phyloP scores from a whole-genome alignment of 2,113 vertebrate species.

The Chroicocephalus ridibundus region DNA sequence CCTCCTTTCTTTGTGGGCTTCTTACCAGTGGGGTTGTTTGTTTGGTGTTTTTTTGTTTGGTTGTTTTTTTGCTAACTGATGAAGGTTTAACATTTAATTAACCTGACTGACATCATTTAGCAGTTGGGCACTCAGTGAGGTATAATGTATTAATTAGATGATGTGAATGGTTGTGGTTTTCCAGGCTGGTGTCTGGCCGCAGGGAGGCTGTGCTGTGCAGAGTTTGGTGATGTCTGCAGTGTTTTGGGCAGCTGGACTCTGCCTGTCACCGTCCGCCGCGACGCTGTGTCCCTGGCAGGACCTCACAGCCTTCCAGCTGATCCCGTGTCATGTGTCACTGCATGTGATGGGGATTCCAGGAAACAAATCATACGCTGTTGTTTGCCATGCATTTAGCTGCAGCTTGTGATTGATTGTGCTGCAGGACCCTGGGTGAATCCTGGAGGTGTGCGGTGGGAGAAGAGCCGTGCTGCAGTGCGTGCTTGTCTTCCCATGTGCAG shows the following conservation, averaged over 20 bases:
- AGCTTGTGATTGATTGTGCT: neutral
- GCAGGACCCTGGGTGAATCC: neutral
- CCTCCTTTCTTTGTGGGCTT: neutral
- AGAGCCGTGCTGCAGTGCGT: neutral
- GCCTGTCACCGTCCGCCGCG: neutral
- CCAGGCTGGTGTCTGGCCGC: neutral
- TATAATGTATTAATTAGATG: neutral
- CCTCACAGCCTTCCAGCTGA: neutral
- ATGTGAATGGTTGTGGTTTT: neutral
- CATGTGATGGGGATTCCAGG: neutral
- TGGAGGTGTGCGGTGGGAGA: neutral
- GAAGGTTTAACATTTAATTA: neutral
- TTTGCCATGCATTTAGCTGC: neutral
- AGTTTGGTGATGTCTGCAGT: fast-evolving
- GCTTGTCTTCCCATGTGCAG: neutral
- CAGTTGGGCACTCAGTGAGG: neutral
- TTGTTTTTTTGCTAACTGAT: neutral
- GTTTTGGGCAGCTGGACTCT: neutral
- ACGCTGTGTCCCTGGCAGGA: fast-evolving
- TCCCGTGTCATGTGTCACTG: fast-evolving
- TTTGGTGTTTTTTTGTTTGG: neutral
- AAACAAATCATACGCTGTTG: neutral
- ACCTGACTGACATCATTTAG: neutral
- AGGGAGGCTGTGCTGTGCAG: neutral
- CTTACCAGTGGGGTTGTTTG: neutral